These are phyloP conservation scores for Phoenicopterus ruber DNA, from an alignment of 2,113 vertebrate genomes.

Conservation along the genomic window DNA sequence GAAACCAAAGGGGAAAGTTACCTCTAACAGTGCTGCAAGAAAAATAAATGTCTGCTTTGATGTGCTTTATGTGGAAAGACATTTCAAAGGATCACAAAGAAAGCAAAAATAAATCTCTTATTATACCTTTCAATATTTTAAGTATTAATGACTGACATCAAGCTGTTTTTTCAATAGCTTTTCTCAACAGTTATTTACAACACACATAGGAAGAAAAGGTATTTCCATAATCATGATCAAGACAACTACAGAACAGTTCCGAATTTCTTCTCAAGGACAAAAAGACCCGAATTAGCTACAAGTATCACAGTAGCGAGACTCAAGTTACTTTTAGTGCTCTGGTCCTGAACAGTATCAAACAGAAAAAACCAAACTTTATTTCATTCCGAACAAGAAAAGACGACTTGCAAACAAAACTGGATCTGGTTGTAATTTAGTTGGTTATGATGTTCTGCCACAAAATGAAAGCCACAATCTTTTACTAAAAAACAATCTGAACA, in stretches of 20 bases:
- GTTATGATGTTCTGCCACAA: not conserved
- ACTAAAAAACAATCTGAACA: not conserved
- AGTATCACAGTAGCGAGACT: not conserved
- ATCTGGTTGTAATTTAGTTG: not conserved
- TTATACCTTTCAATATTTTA: not conserved
- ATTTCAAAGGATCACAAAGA: not conserved
- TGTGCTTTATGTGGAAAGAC: not conserved
- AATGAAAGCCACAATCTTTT: not conserved
- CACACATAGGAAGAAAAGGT: not conserved
- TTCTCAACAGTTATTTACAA: not conserved
- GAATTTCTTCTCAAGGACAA: not conserved
- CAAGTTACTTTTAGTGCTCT: not conserved
- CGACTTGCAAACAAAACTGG: not conserved
- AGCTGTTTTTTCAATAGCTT: not conserved
- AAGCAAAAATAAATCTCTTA: not conserved
- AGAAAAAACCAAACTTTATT: not conserved
- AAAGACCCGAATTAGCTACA: not conserved
- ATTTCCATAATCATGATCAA: not conserved
- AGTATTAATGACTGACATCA: not conserved
- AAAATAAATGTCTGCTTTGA: not conserved
- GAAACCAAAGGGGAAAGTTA: not conserved
- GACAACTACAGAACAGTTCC: not conserved
- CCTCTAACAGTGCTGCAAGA: not conserved
- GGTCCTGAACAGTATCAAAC: not conserved
- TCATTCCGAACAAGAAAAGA: not conserved